A percentile compares a stretch with the other conserved stretches of the same genome.
Conservation (phyloP, 1,140 invertebrate genomes). For the Meloidogyne exigua region DNA sequence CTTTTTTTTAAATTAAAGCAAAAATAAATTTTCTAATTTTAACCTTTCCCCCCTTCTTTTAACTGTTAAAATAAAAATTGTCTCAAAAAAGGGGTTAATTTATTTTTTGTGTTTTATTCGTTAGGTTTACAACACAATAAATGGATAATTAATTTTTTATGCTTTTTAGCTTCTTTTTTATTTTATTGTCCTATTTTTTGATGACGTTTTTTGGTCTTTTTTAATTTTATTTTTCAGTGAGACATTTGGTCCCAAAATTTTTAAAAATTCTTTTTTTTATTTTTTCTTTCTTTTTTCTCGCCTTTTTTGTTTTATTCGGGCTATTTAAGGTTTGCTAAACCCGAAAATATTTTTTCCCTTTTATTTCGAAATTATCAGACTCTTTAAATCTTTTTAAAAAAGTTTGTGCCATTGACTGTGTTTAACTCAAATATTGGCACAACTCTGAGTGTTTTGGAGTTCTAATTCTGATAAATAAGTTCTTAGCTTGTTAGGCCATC, state of each 20-base stretch:
- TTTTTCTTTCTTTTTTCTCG: no score
- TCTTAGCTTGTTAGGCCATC: no score
- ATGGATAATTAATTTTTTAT: not conserved
- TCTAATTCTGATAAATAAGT: no score
- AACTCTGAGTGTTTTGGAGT: no score
- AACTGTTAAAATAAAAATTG: not conserved
- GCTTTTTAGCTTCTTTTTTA: not conserved
- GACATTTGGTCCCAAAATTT: not conserved
- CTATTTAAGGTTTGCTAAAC: not conserved
- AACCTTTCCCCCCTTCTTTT: not conserved
- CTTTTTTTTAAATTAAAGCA: not conserved
- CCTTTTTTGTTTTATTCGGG: not conserved
- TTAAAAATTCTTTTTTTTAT: not conserved
- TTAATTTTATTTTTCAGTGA: not conserved
- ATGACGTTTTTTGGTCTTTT: no score
- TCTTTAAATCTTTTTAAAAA: no score
- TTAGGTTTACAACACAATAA: not conserved
- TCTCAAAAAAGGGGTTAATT: not conserved
- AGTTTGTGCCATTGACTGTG: no score
- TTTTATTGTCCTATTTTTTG: no score
- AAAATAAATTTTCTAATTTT: not conserved
- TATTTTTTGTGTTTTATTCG: not conserved
- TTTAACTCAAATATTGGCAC: no score
- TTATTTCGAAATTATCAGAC: no score
- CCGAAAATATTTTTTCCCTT: no score